phyloP scores from a whole-genome alignment of 2,797 vertebrate species.

The Pipistrellus pipistrellus region DNA sequence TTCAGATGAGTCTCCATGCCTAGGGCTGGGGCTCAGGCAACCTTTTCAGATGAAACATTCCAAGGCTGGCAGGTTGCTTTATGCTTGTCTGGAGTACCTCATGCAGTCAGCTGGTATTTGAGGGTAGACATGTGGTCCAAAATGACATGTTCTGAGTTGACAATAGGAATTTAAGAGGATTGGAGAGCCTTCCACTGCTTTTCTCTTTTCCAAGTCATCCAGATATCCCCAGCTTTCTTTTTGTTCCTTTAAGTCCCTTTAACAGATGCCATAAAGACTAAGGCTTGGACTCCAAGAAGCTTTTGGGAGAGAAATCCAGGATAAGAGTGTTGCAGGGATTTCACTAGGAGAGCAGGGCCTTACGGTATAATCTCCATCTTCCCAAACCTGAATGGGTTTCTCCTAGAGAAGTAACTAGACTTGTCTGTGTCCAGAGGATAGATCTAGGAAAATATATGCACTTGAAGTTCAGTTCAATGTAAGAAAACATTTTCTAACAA shows the following conservation, averaged over 20 bases:
- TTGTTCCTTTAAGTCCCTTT: conserved; percentile 20
- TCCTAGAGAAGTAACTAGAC: neutral
- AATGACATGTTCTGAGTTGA: neutral
- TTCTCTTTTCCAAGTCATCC: rapidly evolving
- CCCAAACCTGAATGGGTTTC: neutral
- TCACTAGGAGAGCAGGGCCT: neutral
- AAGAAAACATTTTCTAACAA: conserved; percentile 9
- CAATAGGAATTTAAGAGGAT: neutral
- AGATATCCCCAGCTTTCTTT: neutral
- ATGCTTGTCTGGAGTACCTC: neutral
- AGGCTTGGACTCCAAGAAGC: neutral
- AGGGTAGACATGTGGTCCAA: neutral
- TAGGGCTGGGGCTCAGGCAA: neutral
- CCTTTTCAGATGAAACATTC: neutral
- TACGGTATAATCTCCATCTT: neutral
- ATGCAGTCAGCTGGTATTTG: neutral
- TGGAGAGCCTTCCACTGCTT: neutral
- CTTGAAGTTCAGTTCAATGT: neutral
- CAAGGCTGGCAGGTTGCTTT: neutral
- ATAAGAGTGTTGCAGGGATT: neutral
- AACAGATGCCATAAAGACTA: neutral
- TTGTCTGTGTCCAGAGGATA: neutral
- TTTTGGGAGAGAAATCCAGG: neutral
- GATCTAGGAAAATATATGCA: neutral
- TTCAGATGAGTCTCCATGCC: neutral